Evolutionary conservation across 2,113 vertebrate species (phyloP).

Genomic region (Atractosteus spatula): DNA sequence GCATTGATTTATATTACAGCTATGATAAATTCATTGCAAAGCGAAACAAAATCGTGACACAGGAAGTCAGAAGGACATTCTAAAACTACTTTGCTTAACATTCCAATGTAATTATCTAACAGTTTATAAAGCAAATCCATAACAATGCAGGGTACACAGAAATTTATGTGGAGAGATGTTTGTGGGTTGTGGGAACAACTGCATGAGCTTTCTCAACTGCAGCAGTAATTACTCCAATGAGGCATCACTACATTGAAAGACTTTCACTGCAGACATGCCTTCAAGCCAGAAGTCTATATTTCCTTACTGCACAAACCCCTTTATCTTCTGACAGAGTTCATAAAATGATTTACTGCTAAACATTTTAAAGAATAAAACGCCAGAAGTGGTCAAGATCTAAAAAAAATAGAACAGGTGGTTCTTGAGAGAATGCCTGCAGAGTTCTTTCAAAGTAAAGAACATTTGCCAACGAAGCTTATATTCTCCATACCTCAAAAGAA

Average conservation of each 20-base stretch:
- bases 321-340: conserved; percentile 1
- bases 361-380: conserved; percentile 22
- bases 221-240: too few relatives aligned
- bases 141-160: conserved; percentile 6
- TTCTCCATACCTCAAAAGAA: conserved; percentile 40
- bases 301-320: conserved; percentile 11
- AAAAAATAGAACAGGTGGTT: conserved; percentile 31
- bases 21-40: too few relatives aligned
- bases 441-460: conserved; percentile 42
- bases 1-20: too few relatives aligned
- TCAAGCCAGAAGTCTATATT: too few relatives aligned
- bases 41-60: too few relatives aligned
- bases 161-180: conserved; percentile 11
- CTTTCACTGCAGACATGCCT: too few relatives aligned
- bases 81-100: too few relatives aligned
- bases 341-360: conserved; percentile 44
- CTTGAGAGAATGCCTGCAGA: conserved; percentile 38
- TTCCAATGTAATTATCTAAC: too few relatives aligned
- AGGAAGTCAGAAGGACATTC: too few relatives aligned
- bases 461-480: conserved; percentile 27
- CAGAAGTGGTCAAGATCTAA: conserved; percentile 20
- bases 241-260: not conserved
- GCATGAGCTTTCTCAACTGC: conserved; percentile 1
- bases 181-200: conserved; percentile 11
- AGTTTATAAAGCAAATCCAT: not conserved